A percentile compares a stretch with the other conserved stretches of the same genome.
Evolutionary conservation across 2,888 invertebrate species (phyloP).

Genomic region (Epinotia ramella): DNA sequence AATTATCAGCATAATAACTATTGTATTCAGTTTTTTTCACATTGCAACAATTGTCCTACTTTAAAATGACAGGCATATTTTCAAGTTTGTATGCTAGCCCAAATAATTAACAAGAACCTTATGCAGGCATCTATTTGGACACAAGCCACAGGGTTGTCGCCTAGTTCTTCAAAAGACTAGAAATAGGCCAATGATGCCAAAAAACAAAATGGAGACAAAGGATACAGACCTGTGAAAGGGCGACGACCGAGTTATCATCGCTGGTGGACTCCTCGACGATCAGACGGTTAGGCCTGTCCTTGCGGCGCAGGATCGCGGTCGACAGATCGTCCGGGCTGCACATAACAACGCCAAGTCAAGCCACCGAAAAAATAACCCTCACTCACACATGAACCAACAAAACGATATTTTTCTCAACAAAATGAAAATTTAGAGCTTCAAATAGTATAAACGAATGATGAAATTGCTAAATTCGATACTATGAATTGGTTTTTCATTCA

Average conservation of each 20-base stretch:
- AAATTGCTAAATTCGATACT: constrained; percentile 55
- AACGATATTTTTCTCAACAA: constrained; percentile 7
- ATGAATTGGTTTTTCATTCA: constrained; percentile 51
- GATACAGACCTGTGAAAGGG: constrained; percentile 93
- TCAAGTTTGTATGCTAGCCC: background rate
- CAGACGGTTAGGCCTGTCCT: constrained; percentile 98
- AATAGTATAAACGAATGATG: constrained; percentile 36
- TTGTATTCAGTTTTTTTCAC: background rate
- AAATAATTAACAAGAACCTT: background rate
- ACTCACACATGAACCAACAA: constrained; percentile 38
- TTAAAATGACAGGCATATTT: background rate
- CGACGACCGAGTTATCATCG: constrained; percentile 99
- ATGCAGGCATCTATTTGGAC: background rate
- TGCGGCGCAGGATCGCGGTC: constrained; percentile 98
- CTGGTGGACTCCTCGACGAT: constrained; percentile 99
- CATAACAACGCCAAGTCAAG: constrained; percentile 55
- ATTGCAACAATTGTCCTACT: constrained; percentile 7
- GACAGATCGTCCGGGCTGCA: constrained; percentile 94
- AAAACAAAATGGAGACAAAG: constrained; percentile 49
- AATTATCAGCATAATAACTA: background rate
- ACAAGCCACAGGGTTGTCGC: background rate
- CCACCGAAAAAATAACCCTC: constrained; percentile 47
- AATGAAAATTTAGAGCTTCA: constrained; percentile 9
- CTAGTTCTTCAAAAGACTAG: background rate
- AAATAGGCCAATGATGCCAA: constrained; percentile 50